phyloP scores from a whole-genome alignment of 37 sponge, comb jelly and placozoan species.

The Cliona cf. orientalis region DNA sequence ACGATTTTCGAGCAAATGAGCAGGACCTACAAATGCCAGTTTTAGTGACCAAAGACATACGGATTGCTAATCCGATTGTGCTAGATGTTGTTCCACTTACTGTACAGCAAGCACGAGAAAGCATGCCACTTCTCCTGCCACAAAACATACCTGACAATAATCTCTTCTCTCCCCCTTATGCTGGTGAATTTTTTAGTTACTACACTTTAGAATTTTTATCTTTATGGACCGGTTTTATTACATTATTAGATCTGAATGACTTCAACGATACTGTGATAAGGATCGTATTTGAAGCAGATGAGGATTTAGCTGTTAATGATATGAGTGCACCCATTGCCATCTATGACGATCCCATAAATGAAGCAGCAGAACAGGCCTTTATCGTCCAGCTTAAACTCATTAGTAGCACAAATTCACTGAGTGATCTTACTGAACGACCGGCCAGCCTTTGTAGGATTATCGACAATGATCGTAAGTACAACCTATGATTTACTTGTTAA shows the following conservation, averaged over 20 bases:
- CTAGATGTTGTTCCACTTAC: not conserved
- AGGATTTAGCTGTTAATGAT: not conserved
- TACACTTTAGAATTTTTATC: too few relatives aligned
- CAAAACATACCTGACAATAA: too few relatives aligned
- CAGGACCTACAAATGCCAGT: too few relatives aligned
- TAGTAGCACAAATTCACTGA: not conserved
- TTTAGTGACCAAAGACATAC: not conserved
- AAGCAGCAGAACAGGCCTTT: constrained; percentile 7
- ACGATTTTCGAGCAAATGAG: too few relatives aligned
- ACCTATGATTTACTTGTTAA: not conserved
- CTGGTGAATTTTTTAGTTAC: too few relatives aligned
- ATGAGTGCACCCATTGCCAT: not conserved
- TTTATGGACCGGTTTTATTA: not conserved
- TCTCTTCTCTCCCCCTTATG: too few relatives aligned
- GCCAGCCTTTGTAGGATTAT: constrained; percentile 11
- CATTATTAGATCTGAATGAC: not conserved
- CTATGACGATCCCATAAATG: constrained; percentile 7
- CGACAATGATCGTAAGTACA: constrained; percentile 27
- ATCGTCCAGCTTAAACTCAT: constrained; percentile 9
- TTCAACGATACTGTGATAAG: not conserved
- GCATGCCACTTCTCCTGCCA: too few relatives aligned
- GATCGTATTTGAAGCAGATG: constrained; percentile 6
- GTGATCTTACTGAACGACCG: not conserved
- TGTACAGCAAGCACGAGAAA: not conserved
- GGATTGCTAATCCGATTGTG: not conserved